These are phyloP conservation scores for Hylaeus volcanicus DNA, from an alignment of 1,140 invertebrate species.

Conservation along the genomic window DNA sequence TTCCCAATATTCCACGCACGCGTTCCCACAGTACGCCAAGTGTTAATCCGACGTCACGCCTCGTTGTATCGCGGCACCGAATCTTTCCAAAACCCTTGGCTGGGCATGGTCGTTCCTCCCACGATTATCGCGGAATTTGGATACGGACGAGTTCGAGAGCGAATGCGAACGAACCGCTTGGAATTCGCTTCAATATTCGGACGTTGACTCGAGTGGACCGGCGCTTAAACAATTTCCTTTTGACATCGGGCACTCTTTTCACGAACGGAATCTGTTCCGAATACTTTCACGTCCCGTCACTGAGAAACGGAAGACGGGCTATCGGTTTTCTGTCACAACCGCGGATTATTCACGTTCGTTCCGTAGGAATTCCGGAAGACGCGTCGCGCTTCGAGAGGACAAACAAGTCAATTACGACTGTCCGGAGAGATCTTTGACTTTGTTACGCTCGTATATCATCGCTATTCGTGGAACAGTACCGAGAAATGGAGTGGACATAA, in stretches of 20 bases:
- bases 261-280: background rate
- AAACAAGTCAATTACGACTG: conserved; percentile 28
- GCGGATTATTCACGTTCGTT: background rate
- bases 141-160: conserved; percentile 51
- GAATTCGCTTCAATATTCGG: background rate
- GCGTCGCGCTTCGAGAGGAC: background rate
- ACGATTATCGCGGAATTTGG: conserved; percentile 68
- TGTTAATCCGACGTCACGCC: conserved; percentile 45
- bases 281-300: background rate
- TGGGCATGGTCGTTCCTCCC: conserved; percentile 4
- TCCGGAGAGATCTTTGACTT: background rate
- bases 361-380: background rate
- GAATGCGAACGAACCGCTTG: conserved; percentile 58
- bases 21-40: conserved; percentile 16
- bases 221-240: conserved; percentile 31
- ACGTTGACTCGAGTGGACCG: conserved; percentile 43
- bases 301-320: conserved; percentile 25
- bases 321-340: conserved; percentile 47
- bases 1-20: conserved; percentile 28
- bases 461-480: no score
- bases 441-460: background rate
- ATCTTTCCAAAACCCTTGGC: conserved; percentile 10
- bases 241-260: background rate
- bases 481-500: no score
- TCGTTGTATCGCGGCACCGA: conserved; percentile 13